These are phyloP conservation scores for Tetanocera ferruginea DNA, from an alignment of 2,888 invertebrate genomes.

Conservation along the genomic window DNA sequence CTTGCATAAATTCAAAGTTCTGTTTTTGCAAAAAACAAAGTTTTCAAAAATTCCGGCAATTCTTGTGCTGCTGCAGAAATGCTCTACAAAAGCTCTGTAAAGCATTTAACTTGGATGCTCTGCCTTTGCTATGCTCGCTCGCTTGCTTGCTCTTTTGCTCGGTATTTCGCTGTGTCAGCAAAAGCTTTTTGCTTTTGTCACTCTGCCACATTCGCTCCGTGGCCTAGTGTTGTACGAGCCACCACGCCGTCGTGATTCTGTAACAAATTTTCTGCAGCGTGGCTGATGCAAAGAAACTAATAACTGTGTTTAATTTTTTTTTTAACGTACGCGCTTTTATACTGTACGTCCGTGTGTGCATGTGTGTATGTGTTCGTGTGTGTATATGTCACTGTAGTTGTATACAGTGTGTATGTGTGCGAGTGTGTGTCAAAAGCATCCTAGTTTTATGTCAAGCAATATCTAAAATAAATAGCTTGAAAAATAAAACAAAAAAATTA, in stretches of 20 bases:
- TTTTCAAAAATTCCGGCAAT: neutral
- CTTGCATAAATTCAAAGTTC: no score
- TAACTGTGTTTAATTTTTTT: neutral
- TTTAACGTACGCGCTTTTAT: neutral
- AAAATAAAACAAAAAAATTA: neutral
- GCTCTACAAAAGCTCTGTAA: neutral
- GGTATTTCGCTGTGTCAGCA: neutral
- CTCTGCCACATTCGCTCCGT: conserved; percentile 54
- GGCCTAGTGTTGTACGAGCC: conserved; percentile 66
- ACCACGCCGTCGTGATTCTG: conserved; percentile 61
- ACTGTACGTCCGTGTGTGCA: neutral
- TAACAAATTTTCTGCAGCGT: conserved; percentile 20
- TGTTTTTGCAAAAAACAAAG: no score
- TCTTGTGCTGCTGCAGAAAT: no score
- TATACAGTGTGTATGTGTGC: neutral
- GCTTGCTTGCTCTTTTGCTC: neutral
- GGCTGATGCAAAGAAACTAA: neutral
- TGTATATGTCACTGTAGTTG: neutral
- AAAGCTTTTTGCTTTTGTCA: conserved; percentile 46
- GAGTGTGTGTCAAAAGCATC: neutral
- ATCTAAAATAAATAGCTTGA: neutral
- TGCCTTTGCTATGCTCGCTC: neutral
- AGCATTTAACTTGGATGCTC: neutral
- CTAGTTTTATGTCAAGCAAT: neutral
- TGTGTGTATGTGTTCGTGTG: neutral